These are phyloP conservation scores for Rhagonycha lutea DNA, from an alignment of 2,888 invertebrate genomes.

Conservation along the genomic window DNA sequence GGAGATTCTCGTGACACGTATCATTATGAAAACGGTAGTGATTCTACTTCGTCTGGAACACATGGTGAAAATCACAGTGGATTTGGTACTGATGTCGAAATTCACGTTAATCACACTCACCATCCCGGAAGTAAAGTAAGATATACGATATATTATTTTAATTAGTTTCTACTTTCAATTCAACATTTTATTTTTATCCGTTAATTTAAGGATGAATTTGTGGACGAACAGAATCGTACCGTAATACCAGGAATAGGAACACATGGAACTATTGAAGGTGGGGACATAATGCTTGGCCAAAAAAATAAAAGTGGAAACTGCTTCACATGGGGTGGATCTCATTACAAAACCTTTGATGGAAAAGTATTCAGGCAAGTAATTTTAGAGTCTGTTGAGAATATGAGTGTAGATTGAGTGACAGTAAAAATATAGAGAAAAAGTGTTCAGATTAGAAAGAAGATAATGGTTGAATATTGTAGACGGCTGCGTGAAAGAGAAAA, in stretches of 20 bases:
- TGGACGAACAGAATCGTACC: conserved; percentile 9
- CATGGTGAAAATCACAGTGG: not conserved
- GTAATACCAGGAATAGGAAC: conserved; percentile 17
- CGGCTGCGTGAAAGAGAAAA: not conserved
- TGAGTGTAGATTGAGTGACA: no score
- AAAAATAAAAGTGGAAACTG: conserved; percentile 71
- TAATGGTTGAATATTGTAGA: no score
- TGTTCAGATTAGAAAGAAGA: no score
- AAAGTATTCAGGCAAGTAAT: conserved; percentile 66
- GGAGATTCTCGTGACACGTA: conserved; percentile 15
- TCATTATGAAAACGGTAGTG: conserved; percentile 11
- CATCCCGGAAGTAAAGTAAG: conserved; percentile 4
- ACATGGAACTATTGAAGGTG: conserved; percentile 13
- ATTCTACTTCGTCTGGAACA: not conserved
- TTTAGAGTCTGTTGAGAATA: not conserved
- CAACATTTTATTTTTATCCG: not conserved
- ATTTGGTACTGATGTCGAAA: not conserved
- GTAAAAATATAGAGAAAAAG: no score
- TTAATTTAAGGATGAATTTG: not conserved
- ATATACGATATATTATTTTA: not conserved
- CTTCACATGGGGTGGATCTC: conserved; percentile 78
- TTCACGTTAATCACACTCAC: conserved; percentile 14
- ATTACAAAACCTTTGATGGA: conserved; percentile 86
- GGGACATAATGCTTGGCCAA: conserved; percentile 5
- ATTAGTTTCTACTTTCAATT: not conserved